Evolutionary conservation across 30 jellyfish, hydroid and myxozoan genomes (phyloP), one percentile per base, ranked within the genome.

Genomic region (Euphysa ruthae): DNA sequence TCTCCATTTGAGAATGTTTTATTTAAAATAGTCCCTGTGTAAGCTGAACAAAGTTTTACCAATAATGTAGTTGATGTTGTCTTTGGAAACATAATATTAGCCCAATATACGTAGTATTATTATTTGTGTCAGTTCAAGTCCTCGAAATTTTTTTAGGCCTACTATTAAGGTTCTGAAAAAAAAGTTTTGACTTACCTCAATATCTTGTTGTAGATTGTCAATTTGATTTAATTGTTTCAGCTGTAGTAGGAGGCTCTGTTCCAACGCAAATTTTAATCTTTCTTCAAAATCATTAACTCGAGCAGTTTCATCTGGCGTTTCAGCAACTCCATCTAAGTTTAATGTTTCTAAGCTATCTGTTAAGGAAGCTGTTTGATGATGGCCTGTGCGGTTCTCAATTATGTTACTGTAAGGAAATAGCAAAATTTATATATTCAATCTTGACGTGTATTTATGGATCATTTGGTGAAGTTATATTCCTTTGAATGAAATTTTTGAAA

Each of bases 251-350:
- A 73, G 23, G 57, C 98, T 89, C 55, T 89, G 93, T 49, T 89
- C 98, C 77, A 89, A 69, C 19, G 98, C 98, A 62, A 34, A 82
- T 33, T 72, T 63, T 44, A 89, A 51, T 38, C 98, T 57, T 21
- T 80, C 80, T 57, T 89, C 98, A 51, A 89, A 89, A 34, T 89
- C 95, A 26, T 64, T 54, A 21, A 79, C 78, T 26, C 91, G 72
- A 26, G 95, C 50, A 13, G 75, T 18, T 35, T 89, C 98, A 35
- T 89, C 98, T 0, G 98, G 98, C 21, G 98, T 89, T 7, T 49
- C 50, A 29, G 49, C 50, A n/a, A 34, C 7, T 8, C 51, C 33
- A 1, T 44, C 54, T 5, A 6, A 20, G 18, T 43, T 68, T 30
- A 68, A 25, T 8, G 28, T 43, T 49, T 68, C 80, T 7, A 68